Percentiles rank a stretch among this genome's conserved stretches.
These are phyloP conservation scores for Drepana falcataria DNA, from an alignment of 2,888 invertebrate species.

Conservation along the genomic window DNA sequence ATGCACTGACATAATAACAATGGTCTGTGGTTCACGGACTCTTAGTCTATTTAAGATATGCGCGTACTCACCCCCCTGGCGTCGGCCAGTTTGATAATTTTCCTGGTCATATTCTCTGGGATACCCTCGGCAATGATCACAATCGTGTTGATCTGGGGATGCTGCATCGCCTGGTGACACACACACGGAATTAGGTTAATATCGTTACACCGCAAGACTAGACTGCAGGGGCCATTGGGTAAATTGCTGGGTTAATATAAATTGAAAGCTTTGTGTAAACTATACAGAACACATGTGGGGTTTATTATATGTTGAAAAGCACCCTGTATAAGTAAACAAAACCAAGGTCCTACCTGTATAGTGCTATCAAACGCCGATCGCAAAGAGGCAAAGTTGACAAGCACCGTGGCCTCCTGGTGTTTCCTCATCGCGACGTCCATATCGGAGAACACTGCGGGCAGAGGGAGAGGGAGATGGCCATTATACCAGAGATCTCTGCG, in stretches of 20 bases:
- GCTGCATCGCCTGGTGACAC: conserved; percentile 88
- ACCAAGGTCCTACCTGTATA: conserved; percentile 78
- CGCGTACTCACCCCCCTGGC: conserved; percentile 84
- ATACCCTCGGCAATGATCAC: conserved; percentile 99
- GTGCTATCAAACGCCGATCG: conserved; percentile 98
- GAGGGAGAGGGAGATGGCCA: conserved; percentile 1
- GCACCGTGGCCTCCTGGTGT: conserved; percentile 95
- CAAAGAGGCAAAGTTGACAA: conserved; percentile 98
- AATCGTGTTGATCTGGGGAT: conserved; percentile 95
- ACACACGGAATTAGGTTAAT: not conserved
- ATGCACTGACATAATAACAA: too few relatives aligned
- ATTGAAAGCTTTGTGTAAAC: too few relatives aligned
- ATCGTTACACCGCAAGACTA: too few relatives aligned
- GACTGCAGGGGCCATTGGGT: too few relatives aligned
- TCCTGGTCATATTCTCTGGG: conserved; percentile 98
- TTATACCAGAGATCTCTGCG: too few relatives aligned
- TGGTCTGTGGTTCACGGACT: too few relatives aligned
- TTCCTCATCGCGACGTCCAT: conserved; percentile 98
- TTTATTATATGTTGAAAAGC: too few relatives aligned
- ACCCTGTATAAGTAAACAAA: too few relatives aligned
- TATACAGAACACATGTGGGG: too few relatives aligned
- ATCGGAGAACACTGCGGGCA: conserved; percentile 93
- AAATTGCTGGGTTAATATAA: too few relatives aligned
- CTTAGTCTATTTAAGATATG: not conserved
- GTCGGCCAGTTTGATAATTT: conserved; percentile 90